A percentile compares a stretch with the other conserved stretches of the same genome.
Conservation (phyloP, 2,888 invertebrate genomes). For the Ramazzottius varieornatus region DNA sequence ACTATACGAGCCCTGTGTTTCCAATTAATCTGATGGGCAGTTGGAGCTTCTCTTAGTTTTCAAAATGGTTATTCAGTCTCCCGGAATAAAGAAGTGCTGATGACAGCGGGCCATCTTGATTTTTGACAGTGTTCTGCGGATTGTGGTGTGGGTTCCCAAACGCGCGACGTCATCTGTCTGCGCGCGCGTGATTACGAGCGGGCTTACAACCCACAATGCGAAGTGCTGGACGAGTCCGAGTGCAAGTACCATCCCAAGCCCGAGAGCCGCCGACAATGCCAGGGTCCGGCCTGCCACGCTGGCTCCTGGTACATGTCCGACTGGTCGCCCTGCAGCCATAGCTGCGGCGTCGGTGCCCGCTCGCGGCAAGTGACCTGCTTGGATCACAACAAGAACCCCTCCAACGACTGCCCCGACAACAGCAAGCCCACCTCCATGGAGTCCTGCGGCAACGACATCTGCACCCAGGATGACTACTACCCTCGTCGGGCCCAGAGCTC, state of each 20-base stretch:
- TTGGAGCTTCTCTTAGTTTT: too few relatives aligned
- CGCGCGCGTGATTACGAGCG: not conserved
- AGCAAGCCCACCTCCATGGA: not conserved
- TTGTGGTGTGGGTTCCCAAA: not conserved
- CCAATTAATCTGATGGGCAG: too few relatives aligned
- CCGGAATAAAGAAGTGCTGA: too few relatives aligned
- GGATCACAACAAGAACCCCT: not conserved
- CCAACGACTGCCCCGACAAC: not conserved
- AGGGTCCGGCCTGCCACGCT: not conserved
- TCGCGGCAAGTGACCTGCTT: not conserved
- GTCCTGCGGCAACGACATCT: not conserved
- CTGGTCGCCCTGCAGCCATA: not conserved
- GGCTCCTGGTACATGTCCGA: not conserved
- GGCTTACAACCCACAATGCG: not conserved
- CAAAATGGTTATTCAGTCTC: too few relatives aligned
- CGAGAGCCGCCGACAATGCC: not conserved
- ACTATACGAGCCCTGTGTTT: too few relatives aligned
- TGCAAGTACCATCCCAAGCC: constrained; percentile 3
- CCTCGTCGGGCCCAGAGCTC: not conserved
- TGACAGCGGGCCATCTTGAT: too few relatives aligned
- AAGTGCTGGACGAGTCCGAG: not conserved
- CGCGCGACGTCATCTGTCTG: not conserved
- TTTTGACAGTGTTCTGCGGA: not conserved
- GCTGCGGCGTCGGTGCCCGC: not conserved
- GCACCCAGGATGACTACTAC: not conserved